Evolutionary conservation across 1,140 invertebrate species (phyloP).

Genomic region (Brachystomella parvula): DNA sequence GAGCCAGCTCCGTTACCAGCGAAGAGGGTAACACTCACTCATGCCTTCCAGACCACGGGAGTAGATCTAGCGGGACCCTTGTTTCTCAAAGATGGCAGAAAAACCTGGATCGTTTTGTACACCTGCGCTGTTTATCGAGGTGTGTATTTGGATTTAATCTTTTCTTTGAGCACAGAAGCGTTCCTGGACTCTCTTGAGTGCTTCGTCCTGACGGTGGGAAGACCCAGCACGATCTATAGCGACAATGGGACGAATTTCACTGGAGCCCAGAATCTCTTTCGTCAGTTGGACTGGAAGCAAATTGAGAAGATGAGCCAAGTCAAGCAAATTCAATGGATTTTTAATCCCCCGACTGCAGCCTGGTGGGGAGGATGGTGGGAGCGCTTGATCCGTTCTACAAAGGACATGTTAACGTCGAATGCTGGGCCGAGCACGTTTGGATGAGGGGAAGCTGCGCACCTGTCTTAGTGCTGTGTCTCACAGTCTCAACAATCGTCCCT

Average conservation of each 20-base stretch:
- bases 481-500: conserved; percentile 41
- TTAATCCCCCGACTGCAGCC: conserved; percentile 26
- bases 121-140: conserved; percentile 40
- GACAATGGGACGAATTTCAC: conserved; percentile 46
- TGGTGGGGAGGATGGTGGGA: conserved; percentile 34
- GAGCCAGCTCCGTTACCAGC: conserved; percentile 29
- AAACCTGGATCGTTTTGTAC: conserved; percentile 39
- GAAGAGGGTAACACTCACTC: conserved; percentile 35
- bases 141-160: conserved; percentile 38
- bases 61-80: conserved; percentile 38
- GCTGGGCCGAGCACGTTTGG: too few relatives aligned
- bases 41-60: conserved; percentile 26
- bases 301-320: conserved; percentile 5
- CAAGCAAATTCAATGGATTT: conserved; percentile 27
- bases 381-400: conserved; percentile 19
- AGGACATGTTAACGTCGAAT: conserved; percentile 23
- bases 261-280: conserved; percentile 35
- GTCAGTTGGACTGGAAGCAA: conserved; percentile 17
- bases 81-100: conserved; percentile 18
- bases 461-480: too few relatives aligned
- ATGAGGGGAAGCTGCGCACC: too few relatives aligned
- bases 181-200: conserved; percentile 14
- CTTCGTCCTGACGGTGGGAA: background rate
- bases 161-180: conserved; percentile 28
- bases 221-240: conserved; percentile 35